phyloP scores from a whole-genome alignment of 2,797 vertebrate genomes.

The Otus scops region DNA sequence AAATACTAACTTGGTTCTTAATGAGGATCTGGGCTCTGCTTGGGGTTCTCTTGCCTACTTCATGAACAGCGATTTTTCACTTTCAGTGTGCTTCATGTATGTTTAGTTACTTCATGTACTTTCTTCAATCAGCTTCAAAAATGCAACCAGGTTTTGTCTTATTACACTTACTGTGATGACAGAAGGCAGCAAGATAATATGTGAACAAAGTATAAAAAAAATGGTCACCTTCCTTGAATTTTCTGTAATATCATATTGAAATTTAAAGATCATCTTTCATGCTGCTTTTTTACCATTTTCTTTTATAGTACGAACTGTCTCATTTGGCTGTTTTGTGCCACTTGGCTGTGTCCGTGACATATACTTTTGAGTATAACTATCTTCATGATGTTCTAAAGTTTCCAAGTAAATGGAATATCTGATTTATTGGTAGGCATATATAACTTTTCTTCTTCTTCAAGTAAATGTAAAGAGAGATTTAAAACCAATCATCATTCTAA shows the following conservation, averaged over 20 bases:
- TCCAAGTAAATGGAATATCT: not conserved
- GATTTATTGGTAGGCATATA: not conserved
- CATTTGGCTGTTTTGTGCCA: not conserved
- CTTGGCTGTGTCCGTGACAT: not conserved
- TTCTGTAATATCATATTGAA: not conserved
- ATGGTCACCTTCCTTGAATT: not conserved
- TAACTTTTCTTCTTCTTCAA: not conserved
- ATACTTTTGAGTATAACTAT: not conserved
- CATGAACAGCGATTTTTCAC: not conserved
- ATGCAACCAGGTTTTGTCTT: not conserved
- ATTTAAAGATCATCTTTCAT: not conserved
- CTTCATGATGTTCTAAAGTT: not conserved
- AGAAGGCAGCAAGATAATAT: not conserved
- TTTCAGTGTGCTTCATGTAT: not conserved
- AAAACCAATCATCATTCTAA: not conserved
- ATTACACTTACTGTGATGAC: not conserved
- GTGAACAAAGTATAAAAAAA: not conserved
- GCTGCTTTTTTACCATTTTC: not conserved
- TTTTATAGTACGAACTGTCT: not conserved
- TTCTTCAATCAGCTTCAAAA: not conserved
- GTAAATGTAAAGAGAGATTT: not conserved
- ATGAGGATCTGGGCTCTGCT: not conserved
- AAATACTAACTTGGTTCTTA: not conserved
- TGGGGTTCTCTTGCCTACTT: not conserved
- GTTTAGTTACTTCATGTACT: not conserved